These are phyloP conservation scores for Olivierus martensii DNA, from an alignment of 1,140 invertebrate species.

Conservation along the genomic window DNA sequence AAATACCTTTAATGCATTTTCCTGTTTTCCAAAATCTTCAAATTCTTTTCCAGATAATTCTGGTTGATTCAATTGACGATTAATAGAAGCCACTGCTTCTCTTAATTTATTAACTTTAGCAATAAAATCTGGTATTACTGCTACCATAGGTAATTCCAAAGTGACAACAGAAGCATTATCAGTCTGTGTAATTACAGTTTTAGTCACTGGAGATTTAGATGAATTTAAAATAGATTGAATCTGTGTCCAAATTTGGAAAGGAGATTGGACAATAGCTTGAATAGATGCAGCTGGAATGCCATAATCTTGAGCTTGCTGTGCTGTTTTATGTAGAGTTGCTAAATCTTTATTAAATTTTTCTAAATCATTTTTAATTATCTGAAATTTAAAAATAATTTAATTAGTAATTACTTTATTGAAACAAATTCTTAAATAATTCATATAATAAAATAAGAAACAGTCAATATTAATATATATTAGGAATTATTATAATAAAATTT, in stretches of 20 bases:
- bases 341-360: too few relatives aligned
- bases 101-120: conserved; percentile 41
- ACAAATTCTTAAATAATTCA: too few relatives aligned
- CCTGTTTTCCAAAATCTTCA: conserved; percentile 47
- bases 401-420: too few relatives aligned
- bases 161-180: conserved; percentile 7
- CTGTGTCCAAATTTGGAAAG: background rate
- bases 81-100: conserved; percentile 41
- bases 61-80: conserved; percentile 32
- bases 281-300: background rate
- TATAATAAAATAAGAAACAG: too few relatives aligned
- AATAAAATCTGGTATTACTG: conserved; percentile 38
- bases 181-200: conserved; percentile 14
- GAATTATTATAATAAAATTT: too few relatives aligned
- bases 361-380: too few relatives aligned
- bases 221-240: background rate
- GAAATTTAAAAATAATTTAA: too few relatives aligned
- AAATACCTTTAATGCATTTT: conserved; percentile 37
- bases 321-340: too few relatives aligned
- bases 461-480: too few relatives aligned
- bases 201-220: background rate
- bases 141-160: conserved; percentile 7
- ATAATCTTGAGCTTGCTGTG: too few relatives aligned
- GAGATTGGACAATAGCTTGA: background rate
- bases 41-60: conserved; percentile 42